These are phyloP conservation scores for Cryptus viduatorius DNA, from an alignment of 2,888 invertebrate species.

Conservation along the genomic window DNA sequence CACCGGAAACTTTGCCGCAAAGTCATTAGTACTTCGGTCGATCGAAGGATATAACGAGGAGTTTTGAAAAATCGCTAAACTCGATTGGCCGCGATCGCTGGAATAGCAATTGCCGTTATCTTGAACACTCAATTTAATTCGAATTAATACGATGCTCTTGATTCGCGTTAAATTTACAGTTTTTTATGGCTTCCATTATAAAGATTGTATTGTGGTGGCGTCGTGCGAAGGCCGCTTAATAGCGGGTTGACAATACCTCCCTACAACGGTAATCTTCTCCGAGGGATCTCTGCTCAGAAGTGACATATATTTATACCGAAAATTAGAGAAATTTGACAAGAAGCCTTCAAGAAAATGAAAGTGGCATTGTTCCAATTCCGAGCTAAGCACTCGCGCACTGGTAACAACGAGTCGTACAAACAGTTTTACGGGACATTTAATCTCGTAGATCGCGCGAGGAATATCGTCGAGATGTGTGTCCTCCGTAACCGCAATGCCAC, in stretches of 20 bases:
- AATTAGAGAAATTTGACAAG: conserved; percentile 46
- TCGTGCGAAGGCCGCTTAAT: conserved; percentile 39
- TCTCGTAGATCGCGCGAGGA: conserved; percentile 21
- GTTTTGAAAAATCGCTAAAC: not conserved
- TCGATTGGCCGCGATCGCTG: not conserved
- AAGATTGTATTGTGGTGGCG: not conserved
- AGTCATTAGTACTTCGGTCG: conserved; percentile 23
- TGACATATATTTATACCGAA: conserved; percentile 1
- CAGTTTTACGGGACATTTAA: conserved; percentile 15
- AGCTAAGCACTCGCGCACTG: not conserved
- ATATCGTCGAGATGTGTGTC: conserved; percentile 16
- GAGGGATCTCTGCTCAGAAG: not conserved
- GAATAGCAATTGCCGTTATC: not conserved
- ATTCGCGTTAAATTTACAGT: not conserved
- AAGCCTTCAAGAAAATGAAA: conserved; percentile 52
- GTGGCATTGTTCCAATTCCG: conserved; percentile 53
- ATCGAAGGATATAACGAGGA: conserved; percentile 20
- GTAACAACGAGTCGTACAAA: not conserved
- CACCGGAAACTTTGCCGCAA: not conserved
- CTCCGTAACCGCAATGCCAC: not conserved
- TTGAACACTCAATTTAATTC: conserved; percentile 33
- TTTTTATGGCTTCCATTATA: not conserved
- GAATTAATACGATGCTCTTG: not conserved
- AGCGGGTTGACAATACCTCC: not conserved
- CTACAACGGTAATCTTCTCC: not conserved